Evolutionary conservation across 2,797 vertebrate genomes (phyloP).

Genomic region (Hippopotamyrus pictus): DNA sequence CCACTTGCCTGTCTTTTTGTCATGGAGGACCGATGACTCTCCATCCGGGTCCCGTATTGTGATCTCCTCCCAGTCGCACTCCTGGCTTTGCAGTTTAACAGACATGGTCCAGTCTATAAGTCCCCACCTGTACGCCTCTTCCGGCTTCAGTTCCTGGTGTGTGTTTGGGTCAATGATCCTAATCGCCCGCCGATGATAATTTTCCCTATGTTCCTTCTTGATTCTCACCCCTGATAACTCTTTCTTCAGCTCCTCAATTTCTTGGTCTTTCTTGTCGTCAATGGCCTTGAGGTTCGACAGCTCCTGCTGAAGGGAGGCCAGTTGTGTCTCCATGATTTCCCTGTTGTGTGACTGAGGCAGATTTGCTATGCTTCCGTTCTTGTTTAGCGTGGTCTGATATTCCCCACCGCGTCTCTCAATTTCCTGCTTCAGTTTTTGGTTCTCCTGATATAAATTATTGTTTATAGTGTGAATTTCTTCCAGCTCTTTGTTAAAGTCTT

Average conservation of each 20-base stretch:
- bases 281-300: conserved; percentile 73
- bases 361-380: conserved; percentile 72
- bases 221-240: conserved; percentile 70
- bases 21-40: conserved; percentile 85
- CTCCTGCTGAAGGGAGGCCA: conserved; percentile 77
- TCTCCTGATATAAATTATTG: conserved; percentile 80
- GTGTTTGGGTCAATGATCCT: conserved; percentile 92
- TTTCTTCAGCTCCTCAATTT: conserved; percentile 82
- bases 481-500: conserved; percentile 83
- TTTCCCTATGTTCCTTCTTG: conserved; percentile 90
- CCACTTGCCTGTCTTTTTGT: conserved; percentile 88
- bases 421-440: conserved; percentile 82
- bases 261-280: conserved; percentile 77
- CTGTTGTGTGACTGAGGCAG: conserved; percentile 59
- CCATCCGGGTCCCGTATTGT: conserved; percentile 80
- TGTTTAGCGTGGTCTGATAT: conserved; percentile 79
- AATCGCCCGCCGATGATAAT: conserved; percentile 85
- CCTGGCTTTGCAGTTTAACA: conserved; percentile 88
- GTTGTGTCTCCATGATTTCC: conserved; percentile 72
- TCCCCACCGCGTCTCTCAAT: conserved; percentile 80
- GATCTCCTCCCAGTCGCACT: conserved; percentile 98
- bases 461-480: conserved; percentile 87
- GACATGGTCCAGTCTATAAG: conserved; percentile 96
- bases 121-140: conserved; percentile 82
- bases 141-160: conserved; percentile 86